phyloP scores from a whole-genome alignment of 2,888 invertebrate species.

The Dione juno region DNA sequence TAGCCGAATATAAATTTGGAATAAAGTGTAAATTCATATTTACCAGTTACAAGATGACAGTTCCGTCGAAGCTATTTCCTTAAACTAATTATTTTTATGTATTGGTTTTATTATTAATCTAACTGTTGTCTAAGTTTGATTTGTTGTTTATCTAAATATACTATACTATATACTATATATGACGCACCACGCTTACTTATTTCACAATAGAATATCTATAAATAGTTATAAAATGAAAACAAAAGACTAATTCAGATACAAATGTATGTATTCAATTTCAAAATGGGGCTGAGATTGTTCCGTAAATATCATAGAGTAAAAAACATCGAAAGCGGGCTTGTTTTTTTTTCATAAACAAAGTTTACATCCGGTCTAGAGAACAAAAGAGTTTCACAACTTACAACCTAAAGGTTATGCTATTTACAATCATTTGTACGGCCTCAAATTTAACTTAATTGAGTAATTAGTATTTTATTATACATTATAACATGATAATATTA shows the following conservation, averaged over 20 bases:
- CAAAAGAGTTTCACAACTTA: conserved; percentile 19
- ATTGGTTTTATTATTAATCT: neutral
- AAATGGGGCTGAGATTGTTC: conserved; percentile 15
- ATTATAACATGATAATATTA: neutral
- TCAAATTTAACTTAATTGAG: conserved; percentile 11
- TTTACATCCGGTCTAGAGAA: conserved; percentile 23
- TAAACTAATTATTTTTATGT: neutral
- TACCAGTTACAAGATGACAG: too few species aligned
- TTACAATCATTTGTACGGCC: conserved; percentile 8
- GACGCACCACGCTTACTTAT: neutral
- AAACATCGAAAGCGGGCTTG: conserved; percentile 12
- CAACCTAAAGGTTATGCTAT: conserved; percentile 8
- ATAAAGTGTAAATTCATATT: neutral
- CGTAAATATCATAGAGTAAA: conserved; percentile 23
- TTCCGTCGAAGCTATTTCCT: neutral
- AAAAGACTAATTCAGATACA: neutral
- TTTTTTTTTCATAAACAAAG: conserved; percentile 19
- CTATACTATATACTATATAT: neutral
- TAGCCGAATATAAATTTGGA: neutral
- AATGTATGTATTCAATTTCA: neutral
- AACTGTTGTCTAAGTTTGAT: neutral
- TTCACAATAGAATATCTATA: neutral
- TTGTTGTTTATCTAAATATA: conserved; percentile 2
- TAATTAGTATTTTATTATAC: conserved; percentile 16
- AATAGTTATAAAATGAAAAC: neutral